Percentiles rank a stretch among this genome's conserved stretches.
Evolutionary conservation across 2,113 vertebrate genomes (phyloP).

Genomic region (Pluvianellus socialis): DNA sequence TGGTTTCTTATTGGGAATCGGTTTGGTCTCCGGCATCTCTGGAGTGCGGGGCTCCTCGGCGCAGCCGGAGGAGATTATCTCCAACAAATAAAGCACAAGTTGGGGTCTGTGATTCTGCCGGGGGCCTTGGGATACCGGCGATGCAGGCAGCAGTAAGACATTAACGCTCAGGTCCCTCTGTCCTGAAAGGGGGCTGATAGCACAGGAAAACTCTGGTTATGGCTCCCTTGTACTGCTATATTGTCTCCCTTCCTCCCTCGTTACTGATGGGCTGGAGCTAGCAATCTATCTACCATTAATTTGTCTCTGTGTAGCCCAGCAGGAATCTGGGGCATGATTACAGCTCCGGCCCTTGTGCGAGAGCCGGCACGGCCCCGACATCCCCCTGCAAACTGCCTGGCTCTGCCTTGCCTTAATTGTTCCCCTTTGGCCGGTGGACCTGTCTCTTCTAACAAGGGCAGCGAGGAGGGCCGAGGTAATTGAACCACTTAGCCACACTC

Average conservation of each 20-base stretch:
- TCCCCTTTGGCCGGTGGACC: conserved; percentile 63
- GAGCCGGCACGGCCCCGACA: background rate
- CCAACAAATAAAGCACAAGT: background rate
- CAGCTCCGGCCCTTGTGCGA: background rate
- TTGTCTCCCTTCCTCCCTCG: background rate
- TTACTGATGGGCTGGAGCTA: conserved; percentile 33
- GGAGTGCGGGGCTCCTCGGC: rapidly evolving
- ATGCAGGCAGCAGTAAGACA: background rate
- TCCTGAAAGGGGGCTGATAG: background rate
- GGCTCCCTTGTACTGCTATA: background rate
- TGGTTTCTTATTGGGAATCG: background rate
- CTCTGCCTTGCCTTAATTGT: conserved; percentile 68
- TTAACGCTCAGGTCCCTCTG: background rate
- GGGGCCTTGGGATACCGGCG: background rate
- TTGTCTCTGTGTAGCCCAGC: conserved; percentile 1
- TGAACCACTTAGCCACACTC: conserved; percentile 65
- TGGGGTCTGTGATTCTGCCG: background rate
- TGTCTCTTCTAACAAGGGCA: conserved; percentile 67
- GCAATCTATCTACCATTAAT: conserved; percentile 28
- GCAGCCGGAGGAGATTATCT: background rate
- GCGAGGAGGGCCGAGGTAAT: conserved; percentile 59
- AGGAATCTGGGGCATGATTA: conserved; percentile 32
- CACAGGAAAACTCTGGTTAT: background rate
- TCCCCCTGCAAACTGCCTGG: conserved; percentile 5
- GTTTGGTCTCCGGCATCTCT: background rate